These are phyloP conservation scores for Lithobates pipiens DNA, from an alignment of 2,797 vertebrate species.

Conservation along the genomic window DNA sequence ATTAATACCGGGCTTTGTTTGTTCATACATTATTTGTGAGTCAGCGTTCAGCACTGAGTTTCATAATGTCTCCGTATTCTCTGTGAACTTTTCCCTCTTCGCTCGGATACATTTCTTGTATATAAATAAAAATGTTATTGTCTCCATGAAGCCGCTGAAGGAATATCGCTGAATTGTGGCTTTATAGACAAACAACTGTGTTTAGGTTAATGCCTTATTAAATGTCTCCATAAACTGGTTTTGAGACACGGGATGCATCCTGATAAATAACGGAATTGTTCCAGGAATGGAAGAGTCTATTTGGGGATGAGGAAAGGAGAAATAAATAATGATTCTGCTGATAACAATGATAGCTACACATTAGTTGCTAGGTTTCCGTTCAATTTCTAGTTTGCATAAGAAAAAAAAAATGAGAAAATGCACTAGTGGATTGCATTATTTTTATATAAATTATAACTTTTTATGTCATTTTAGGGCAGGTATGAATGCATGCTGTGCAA, in stretches of 20 bases:
- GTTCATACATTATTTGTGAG: slow-evolving; percentile 47
- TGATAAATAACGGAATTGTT: slow-evolving; percentile 18
- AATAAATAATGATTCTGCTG: not conserved
- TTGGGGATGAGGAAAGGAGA: not conserved
- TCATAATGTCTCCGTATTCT: slow-evolving; percentile 18
- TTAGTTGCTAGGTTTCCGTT: too few species aligned
- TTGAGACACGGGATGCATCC: not conserved
- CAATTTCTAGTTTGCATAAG: too few species aligned
- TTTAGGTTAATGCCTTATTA: slow-evolving; percentile 16
- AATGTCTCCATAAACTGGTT: not conserved
- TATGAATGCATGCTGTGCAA: too few species aligned
- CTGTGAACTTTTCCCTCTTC: slow-evolving; percentile 22
- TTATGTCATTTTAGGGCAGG: too few species aligned
- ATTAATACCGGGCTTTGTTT: slow-evolving; percentile 13
- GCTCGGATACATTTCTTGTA: slow-evolving; percentile 30
- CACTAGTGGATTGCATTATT: too few species aligned
- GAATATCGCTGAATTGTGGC: slow-evolving; percentile 17
- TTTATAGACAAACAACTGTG: not conserved
- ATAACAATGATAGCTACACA: not conserved
- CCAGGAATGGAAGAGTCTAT: not conserved
- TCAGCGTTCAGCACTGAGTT: not conserved
- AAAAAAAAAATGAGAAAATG: too few species aligned
- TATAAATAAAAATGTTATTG: slow-evolving; percentile 42
- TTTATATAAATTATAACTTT: too few species aligned
- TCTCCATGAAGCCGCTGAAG: slow-evolving; percentile 21